Evolutionary conservation across 1,140 invertebrate genomes (phyloP).

Genomic region (Drosophila truncata): DNA sequence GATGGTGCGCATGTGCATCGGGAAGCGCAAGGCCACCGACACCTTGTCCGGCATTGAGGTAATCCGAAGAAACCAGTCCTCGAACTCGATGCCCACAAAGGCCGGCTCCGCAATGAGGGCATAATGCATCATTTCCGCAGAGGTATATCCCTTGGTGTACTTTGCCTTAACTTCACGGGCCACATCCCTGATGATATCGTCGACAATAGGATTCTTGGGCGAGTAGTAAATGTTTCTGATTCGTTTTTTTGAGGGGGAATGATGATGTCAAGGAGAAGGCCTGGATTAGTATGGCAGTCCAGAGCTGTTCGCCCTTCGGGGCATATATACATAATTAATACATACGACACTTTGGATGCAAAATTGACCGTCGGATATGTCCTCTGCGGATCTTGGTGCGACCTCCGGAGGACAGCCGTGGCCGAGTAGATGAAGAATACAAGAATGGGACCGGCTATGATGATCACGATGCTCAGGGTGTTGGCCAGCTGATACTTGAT

Average conservation of each 20-base stretch:
- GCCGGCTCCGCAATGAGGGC: conserved; percentile 1
- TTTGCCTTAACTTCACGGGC: not conserved
- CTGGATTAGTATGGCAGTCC: conserved; percentile 14
- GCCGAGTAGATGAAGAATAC: conserved; percentile 30
- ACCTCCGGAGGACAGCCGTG: conserved; percentile 2
- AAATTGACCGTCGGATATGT: conserved; percentile 12
- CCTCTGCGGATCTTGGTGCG: not conserved
- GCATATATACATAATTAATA: conserved; percentile 6
- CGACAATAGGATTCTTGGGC: conserved; percentile 31
- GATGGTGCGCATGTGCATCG: conserved; percentile 6
- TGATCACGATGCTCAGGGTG: conserved; percentile 8
- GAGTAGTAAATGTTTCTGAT: conserved; percentile 54
- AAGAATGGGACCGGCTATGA: conserved; percentile 37
- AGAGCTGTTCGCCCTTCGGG: not conserved
- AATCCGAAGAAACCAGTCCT: conserved; percentile 17
- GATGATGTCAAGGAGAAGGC: conserved; percentile 2
- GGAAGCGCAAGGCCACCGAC: conserved; percentile 39
- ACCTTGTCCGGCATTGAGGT: conserved; percentile 13
- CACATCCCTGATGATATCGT: conserved; percentile 10
- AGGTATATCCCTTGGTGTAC: not conserved
- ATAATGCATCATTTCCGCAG: not conserved
- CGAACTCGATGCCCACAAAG: conserved; percentile 57
- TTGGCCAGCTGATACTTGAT: conserved; percentile 28
- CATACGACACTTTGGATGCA: conserved; percentile 38
- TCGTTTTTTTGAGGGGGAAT: not conserved